These are phyloP conservation scores for Zosterops borbonicus DNA, from an alignment of 2,113 vertebrate species.

Conservation along the genomic window DNA sequence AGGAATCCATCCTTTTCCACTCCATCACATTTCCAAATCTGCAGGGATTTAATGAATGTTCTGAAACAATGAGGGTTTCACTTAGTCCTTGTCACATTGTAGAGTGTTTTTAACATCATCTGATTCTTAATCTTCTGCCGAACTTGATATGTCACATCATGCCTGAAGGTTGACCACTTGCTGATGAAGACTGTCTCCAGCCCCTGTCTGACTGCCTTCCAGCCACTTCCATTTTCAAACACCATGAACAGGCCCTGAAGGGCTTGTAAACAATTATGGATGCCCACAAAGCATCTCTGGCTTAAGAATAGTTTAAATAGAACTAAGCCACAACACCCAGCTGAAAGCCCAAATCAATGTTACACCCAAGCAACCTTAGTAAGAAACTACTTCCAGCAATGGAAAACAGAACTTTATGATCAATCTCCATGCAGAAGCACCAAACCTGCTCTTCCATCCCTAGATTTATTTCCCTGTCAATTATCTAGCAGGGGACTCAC, in stretches of 20 bases:
- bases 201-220: not conserved
- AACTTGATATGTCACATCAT: not conserved
- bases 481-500: constrained; percentile 65
- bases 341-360: not conserved
- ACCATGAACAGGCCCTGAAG: not conserved
- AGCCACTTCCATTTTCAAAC: not conserved
- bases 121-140: not conserved
- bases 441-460: not conserved
- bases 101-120: not conserved
- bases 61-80: not conserved
- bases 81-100: not conserved
- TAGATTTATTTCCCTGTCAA: not conserved
- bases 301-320: not conserved
- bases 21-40: not conserved
- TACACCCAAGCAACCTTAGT: not conserved
- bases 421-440: not conserved
- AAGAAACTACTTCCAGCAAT: not conserved
- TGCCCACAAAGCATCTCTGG: not conserved
- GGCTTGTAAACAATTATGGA: not conserved
- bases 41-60: not conserved
- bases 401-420: not conserved
- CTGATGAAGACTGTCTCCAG: not conserved
- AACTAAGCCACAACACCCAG: not conserved
- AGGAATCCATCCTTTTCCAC: not conserved
- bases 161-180: not conserved